These are phyloP conservation scores for Agrypnus murinus DNA, from an alignment of 2,888 invertebrate genomes.

Conservation along the genomic window DNA sequence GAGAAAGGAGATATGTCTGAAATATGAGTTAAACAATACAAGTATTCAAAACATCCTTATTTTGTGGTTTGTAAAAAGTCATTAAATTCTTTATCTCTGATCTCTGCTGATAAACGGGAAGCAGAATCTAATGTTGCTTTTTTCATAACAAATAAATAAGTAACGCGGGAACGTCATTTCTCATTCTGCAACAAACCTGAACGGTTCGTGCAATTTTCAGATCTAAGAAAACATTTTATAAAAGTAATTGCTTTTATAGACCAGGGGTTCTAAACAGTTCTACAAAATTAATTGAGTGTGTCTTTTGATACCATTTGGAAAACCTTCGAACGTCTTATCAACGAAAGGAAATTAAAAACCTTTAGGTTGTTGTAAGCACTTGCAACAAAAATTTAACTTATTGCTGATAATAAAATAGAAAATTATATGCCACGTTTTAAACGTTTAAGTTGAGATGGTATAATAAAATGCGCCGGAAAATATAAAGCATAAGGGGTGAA, in stretches of 20 bases:
- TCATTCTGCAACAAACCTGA: constrained; percentile 7
- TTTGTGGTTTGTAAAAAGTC: background rate
- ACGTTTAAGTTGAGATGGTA: background rate
- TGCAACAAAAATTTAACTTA: background rate
- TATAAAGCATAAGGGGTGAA: constrained; percentile 7
- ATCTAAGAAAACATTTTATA: constrained; percentile 12
- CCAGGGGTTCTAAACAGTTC: constrained; percentile 2
- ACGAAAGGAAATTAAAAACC: constrained; percentile 4
- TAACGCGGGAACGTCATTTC: constrained; percentile 2
- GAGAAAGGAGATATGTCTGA: no score
- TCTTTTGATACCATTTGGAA: no score
- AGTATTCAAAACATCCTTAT: no score
- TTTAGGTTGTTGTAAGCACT: background rate
- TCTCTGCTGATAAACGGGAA: background rate
- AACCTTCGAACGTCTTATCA: background rate
- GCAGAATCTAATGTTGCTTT: background rate
- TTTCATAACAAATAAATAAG: constrained; percentile 8
- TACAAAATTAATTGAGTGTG: no score
- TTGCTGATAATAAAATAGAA: background rate
- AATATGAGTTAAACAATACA: no score
- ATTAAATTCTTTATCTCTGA: constrained; percentile 2
- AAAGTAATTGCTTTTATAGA: background rate
- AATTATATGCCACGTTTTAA: constrained; percentile 1
- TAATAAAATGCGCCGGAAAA: background rate
- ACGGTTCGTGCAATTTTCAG: background rate